phyloP scores from a whole-genome alignment of 2,113 vertebrate species.

The Tringa solitaria region DNA sequence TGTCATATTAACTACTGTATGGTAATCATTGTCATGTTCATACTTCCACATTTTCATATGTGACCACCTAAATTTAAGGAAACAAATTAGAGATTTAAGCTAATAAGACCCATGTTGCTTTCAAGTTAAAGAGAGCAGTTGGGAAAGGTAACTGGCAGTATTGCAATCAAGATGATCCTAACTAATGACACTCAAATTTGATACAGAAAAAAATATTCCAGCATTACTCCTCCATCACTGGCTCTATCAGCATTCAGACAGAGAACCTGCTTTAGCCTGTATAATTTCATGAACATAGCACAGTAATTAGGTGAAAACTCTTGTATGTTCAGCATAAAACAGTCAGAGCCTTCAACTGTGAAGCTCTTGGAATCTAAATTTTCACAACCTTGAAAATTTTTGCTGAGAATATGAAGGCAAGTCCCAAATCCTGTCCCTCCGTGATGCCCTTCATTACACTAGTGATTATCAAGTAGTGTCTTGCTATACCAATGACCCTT shows the following conservation, averaged over 20 bases:
- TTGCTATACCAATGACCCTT: background rate
- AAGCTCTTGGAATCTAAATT: background rate
- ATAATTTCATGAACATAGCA: background rate
- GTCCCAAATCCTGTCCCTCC: background rate
- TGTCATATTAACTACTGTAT: background rate
- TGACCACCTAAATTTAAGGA: background rate
- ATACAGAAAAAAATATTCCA: background rate
- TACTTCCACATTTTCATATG: background rate
- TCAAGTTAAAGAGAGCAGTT: background rate
- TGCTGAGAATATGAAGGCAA: background rate
- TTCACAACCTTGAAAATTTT: background rate
- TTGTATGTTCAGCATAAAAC: background rate
- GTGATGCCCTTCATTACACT: background rate
- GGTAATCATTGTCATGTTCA: background rate
- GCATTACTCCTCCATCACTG: background rate
- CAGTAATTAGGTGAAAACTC: background rate
- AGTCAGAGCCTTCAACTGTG: background rate
- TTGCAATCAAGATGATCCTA: background rate
- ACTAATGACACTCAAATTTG: background rate
- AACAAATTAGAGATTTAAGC: background rate
- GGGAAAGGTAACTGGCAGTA: background rate
- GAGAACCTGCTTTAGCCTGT: background rate
- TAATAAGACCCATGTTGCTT: background rate
- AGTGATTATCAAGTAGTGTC: background rate
- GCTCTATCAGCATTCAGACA: background rate